Evolutionary conservation across 2,888 invertebrate genomes (phyloP), one percentile per base, ranked within the genome.

Genomic region (Tortricodes alternella): DNA sequence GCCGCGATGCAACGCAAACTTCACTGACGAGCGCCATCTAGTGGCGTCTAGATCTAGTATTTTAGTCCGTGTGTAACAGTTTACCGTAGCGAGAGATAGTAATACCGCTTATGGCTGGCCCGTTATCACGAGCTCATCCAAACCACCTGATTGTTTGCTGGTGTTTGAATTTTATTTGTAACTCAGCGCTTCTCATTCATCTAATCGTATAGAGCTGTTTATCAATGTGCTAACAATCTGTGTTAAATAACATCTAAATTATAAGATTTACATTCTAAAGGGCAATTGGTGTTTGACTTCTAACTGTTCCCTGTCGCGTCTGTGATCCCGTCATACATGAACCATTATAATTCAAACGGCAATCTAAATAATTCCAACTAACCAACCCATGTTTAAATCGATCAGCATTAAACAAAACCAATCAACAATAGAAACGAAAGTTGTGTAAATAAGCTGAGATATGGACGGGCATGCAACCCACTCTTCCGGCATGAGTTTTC

Each of bases 391-490:
- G 65, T 58, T 53, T 59, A 38, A 43, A 52, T 19, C 27, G 16
- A 46, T 29, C 41, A 16, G 23, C 39, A 23, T 38, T 21, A 23
- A 46, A 24, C 48, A 35, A 46, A 27, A 56, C 23, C 38, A 55
- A 51, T 11, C 11, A 58, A 56, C 58, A 43, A n/a, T 16, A 24
- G 32, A 32, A 21, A 41, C n/a, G n/a, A 59, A n/a, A 55, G 83
- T 83, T 85, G 88, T 87, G 85, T 67, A 83, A 85, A 85, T 85
- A 80, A 84, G 85, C 89, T 87, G 88, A 87, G 81, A 88, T 86
- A n/a, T 81, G 87, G 85, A 83, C 85, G 85, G 86, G 80, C 86
- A 85, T 76, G 77, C 86, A 78, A 76, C 59, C 61, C 59, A 58
- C 52, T 71, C 63, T 68, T 64, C 59, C 51, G 68, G 85, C 87